Percentiles rank a stretch among this genome's conserved stretches.
phyloP scores from a whole-genome alignment of 2,113 vertebrate species.

The Addax nasomaculatus region DNA sequence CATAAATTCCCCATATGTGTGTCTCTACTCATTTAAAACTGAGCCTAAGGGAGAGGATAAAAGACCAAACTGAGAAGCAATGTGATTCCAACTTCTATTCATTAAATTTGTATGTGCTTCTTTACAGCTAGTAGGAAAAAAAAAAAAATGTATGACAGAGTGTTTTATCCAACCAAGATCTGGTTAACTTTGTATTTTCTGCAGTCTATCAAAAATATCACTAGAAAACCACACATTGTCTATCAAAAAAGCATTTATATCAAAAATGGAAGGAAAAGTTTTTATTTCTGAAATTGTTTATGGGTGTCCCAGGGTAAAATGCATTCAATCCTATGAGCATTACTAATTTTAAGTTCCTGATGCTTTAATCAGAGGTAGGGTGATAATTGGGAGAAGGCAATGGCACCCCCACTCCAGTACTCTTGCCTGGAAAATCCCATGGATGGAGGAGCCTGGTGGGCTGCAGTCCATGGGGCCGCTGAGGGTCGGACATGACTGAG shows the following conservation, averaged over 20 bases:
- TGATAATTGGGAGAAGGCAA: background rate
- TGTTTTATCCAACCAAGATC: conserved; percentile 31
- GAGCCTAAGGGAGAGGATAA: conserved; percentile 32
- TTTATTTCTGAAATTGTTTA: conserved; percentile 15
- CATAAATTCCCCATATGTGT: background rate
- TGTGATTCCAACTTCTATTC: conserved; percentile 42
- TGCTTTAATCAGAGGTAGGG: background rate
- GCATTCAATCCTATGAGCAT: background rate
- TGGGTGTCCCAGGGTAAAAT: background rate
- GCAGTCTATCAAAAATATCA: background rate
- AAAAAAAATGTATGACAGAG: background rate
- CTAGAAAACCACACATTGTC: background rate
- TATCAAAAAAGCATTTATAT: background rate
- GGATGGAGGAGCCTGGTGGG: too few relatives aligned
- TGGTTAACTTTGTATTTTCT: conserved; percentile 23
- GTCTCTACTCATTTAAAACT: conserved; percentile 40
- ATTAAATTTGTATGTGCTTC: conserved; percentile 64
- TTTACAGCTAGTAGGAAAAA: background rate
- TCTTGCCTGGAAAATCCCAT: too few relatives aligned
- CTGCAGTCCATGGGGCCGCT: too few relatives aligned
- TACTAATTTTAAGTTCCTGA: background rate
- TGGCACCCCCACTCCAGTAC: too few relatives aligned
- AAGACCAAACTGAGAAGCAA: conserved; percentile 45
- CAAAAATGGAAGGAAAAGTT: background rate
- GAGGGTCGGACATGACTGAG: too few relatives aligned